Percentiles rank a stretch among this genome's conserved stretches.
Conservation (phyloP, 2,888 invertebrate genomes). For the Dynastes grantii region DNA sequence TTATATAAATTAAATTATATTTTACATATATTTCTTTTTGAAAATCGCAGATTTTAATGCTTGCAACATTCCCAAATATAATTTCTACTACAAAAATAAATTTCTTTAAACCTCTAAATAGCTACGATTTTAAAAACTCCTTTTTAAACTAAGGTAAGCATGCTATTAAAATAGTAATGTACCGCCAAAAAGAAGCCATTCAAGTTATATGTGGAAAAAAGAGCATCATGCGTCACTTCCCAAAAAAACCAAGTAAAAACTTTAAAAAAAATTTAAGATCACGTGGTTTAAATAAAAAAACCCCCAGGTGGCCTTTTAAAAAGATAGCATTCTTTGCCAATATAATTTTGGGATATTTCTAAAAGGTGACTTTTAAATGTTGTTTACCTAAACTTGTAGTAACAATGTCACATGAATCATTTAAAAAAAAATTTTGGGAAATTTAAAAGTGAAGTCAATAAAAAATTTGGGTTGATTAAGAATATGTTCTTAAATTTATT, state of each 20-base stretch:
- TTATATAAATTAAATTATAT: too few species aligned
- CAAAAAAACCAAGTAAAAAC: constrained; percentile 38
- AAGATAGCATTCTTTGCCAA: constrained; percentile 30
- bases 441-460: too few species aligned
- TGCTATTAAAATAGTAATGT: background rate
- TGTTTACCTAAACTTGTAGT: background rate
- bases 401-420: background rate
- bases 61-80: too few species aligned
- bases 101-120: too few species aligned
- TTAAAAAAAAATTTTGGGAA: too few species aligned
- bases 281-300: constrained; percentile 12
- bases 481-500: too few species aligned
- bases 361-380: constrained; percentile 16
- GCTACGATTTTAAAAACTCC: background rate
- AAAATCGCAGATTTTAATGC: too few species aligned
- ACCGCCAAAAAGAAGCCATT: constrained; percentile 25
- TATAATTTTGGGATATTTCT: constrained; percentile 23
- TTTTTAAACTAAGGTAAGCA: background rate
- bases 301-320: too few species aligned
- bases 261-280: constrained; percentile 25
- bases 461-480: too few species aligned
- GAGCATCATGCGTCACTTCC: background rate
- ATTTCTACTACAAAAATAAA: too few species aligned
- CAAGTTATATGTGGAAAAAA: background rate
- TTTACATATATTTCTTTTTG: too few species aligned